Conservation (phyloP, 2,888 invertebrate species). For the Hemithea aestivaria region DNA sequence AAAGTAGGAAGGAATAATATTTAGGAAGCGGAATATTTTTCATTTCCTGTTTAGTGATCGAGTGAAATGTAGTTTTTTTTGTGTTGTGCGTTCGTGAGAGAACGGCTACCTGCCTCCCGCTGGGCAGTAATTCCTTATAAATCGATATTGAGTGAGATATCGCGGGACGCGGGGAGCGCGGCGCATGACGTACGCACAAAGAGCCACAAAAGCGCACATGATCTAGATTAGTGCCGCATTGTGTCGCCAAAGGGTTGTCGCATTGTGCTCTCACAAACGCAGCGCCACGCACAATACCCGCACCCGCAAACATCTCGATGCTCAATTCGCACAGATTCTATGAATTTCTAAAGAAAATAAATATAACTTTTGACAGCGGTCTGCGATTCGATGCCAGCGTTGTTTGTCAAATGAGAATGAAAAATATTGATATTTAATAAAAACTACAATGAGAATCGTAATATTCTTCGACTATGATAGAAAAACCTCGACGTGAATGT, state of each 20-base stretch:
- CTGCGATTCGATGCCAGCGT: slow-evolving; percentile 65
- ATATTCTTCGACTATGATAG: slow-evolving; percentile 10
- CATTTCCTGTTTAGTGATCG: slow-evolving; percentile 71
- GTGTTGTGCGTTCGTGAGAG: slow-evolving; percentile 69
- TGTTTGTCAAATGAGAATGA: slow-evolving; percentile 65
- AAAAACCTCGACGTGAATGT: slow-evolving; percentile 14
- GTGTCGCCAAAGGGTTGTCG: slow-evolving; percentile 76
- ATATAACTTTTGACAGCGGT: slow-evolving; percentile 77
- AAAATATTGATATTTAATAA: slow-evolving; percentile 51
- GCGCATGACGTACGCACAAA: slow-evolving; percentile 45
- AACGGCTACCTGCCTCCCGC: slow-evolving; percentile 67
- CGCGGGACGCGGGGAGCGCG: slow-evolving; percentile 40
- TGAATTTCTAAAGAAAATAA: slow-evolving; percentile 78
- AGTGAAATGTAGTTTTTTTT: slow-evolving; percentile 58
- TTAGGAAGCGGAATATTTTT: slow-evolving; percentile 45
- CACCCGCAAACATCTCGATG: slow-evolving; percentile 70
- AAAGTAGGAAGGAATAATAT: slow-evolving; percentile 52
- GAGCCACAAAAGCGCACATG: slow-evolving; percentile 68
- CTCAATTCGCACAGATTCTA: slow-evolving; percentile 70
- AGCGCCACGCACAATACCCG: slow-evolving; percentile 55
- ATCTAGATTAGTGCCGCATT: slow-evolving; percentile 78
- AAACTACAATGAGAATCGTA: slow-evolving; percentile 23
- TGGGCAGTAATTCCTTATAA: slow-evolving; percentile 72
- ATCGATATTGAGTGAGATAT: slow-evolving; percentile 78
- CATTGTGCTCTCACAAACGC: slow-evolving; percentile 57